A percentile compares a stretch with the other conserved stretches of the same genome.
phyloP scores from a whole-genome alignment of 2,113 vertebrate species.

The Saimiri boliviensis region DNA sequence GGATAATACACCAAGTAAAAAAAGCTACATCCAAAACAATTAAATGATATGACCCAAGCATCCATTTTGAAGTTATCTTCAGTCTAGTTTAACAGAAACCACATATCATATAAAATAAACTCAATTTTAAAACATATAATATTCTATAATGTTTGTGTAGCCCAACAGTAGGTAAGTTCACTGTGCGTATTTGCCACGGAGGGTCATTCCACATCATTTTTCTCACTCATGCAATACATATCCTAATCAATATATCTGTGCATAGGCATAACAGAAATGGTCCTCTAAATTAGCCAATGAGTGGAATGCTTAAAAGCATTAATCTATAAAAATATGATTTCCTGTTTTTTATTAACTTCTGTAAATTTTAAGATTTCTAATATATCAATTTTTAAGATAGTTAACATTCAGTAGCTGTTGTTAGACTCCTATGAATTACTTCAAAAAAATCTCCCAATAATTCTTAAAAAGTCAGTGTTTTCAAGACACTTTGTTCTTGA shows the following conservation, averaged over 20 bases:
- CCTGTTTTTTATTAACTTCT: background rate
- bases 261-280: background rate
- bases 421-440: background rate
- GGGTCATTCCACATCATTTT: no score
- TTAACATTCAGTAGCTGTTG: background rate
- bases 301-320: background rate
- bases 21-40: background rate
- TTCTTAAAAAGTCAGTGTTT: background rate
- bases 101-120: background rate
- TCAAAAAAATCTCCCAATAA: background rate
- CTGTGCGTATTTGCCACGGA: background rate
- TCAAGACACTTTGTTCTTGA: conserved; percentile 21
- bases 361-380: conserved; percentile 12
- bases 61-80: background rate
- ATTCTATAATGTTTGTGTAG: background rate
- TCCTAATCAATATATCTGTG: background rate
- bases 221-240: background rate
- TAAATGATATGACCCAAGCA: background rate
- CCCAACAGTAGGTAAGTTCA: background rate
- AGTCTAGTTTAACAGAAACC: background rate
- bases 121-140: background rate
- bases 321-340: background rate
- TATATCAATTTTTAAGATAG: background rate
- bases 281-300: background rate
- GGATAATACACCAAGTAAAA: background rate